Evolutionary conservation across 2,797 vertebrate genomes (phyloP).

Genomic region (Danio albolineatus): DNA sequence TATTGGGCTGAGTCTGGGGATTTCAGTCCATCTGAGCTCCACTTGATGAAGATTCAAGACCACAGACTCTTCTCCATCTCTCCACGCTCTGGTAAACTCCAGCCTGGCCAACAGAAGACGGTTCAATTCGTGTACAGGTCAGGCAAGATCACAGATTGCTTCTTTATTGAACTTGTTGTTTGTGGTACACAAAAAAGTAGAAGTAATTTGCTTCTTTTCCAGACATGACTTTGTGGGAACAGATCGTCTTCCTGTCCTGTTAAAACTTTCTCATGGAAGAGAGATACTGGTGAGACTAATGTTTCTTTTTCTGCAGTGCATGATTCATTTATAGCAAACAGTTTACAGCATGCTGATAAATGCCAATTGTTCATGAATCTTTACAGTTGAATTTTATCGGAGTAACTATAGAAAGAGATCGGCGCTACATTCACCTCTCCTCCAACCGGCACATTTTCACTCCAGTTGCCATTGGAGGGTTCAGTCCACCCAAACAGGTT

Average conservation of each 20-base stretch:
- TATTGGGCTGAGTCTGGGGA: slow-evolving; percentile 85
- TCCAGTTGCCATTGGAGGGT: slow-evolving; percentile 80
- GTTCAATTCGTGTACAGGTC: slow-evolving; percentile 90
- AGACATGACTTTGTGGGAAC: slow-evolving; percentile 87
- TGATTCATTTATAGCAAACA: not conserved
- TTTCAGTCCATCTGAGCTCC: slow-evolving; percentile 80
- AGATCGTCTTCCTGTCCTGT: slow-evolving; percentile 85
- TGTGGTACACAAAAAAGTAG: not conserved
- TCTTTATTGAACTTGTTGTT: not conserved
- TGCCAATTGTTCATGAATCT: slow-evolving; percentile 21
- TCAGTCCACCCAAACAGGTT: slow-evolving; percentile 87
- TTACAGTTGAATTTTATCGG: slow-evolving; percentile 88
- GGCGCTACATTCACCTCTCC: slow-evolving; percentile 82
- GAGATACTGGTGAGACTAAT: slow-evolving; percentile 88
- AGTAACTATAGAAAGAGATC: slow-evolving; percentile 79
- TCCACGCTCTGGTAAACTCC: slow-evolving; percentile 85
- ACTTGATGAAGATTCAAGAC: slow-evolving; percentile 87
- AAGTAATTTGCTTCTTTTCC: slow-evolving; percentile 45
- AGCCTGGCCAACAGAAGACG: slow-evolving; percentile 82
- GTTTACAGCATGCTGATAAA: not conserved
- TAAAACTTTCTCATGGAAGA: slow-evolving; percentile 89
- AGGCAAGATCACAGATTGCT: slow-evolving; percentile 32
- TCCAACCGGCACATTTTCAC: slow-evolving; percentile 82
- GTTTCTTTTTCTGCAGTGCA: not conserved
- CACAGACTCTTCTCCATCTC: slow-evolving; percentile 84